Percentiles rank a stretch among this genome's conserved stretches.
Conservation (phyloP, 1,140 invertebrate species). For the Diuraphis noxia region DNA sequence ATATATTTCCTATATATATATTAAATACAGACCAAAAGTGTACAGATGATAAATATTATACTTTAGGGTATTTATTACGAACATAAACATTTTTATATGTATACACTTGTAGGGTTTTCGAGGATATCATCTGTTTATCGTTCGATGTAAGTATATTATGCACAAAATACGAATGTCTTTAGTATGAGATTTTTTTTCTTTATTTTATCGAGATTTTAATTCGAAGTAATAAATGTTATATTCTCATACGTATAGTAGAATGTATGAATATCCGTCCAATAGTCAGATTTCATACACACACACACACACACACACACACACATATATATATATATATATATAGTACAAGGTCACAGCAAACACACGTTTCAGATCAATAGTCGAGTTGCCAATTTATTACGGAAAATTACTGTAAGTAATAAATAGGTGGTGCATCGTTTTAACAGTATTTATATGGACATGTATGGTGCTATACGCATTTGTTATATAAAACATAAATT, state of each 20-base stretch:
- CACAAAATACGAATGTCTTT: background rate
- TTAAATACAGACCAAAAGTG: background rate
- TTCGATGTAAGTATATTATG: background rate
- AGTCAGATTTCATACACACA: background rate
- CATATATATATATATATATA: no score
- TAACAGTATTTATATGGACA: background rate
- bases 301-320: no score
- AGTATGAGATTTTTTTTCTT: background rate
- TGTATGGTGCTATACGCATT: background rate
- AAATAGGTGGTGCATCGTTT: background rate
- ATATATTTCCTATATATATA: background rate
- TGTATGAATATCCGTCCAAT: background rate
- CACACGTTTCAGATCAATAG: background rate
- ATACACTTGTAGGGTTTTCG: background rate
- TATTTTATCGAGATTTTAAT: background rate
- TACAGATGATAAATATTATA: background rate
- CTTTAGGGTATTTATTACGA: background rate
- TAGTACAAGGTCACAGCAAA: background rate
- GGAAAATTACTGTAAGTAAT: background rate
- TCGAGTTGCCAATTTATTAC: constrained; percentile 23
- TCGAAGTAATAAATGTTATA: background rate
- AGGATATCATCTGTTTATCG: background rate
- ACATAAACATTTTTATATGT: background rate
- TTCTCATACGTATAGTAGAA: background rate
- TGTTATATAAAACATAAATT: background rate